Base-by-base conservation (phyloP, 1,140 invertebrate species). In the Triops cancriformis region DNA sequence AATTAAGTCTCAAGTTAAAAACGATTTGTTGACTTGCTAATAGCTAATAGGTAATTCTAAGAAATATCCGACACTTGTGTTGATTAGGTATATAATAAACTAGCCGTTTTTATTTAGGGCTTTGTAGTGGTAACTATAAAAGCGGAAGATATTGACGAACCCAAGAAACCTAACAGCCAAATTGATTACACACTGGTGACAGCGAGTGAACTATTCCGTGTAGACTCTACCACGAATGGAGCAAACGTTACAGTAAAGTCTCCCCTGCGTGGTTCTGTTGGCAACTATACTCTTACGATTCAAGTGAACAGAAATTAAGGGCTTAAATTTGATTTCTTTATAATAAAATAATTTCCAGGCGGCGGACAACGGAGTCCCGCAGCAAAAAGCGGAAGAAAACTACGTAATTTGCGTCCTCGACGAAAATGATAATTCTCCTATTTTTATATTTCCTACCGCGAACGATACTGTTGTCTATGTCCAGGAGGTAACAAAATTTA, bases 91-190 rank as follows among this genome's bases (percentile, higher is more conserved):
- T 18, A 42, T 43, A 28, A 7, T 18, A 31, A 23, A 43, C 14
- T n/a, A n/a, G n/a, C n/a, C n/a, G n/a, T n/a, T n/a, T n/a, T 11
- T 43, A 18, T 42, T 14, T 76, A 76, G 74, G 74, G 31, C n/a
- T 18, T 14, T 26, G 11, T n/a, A 76, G 74, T 76, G 74, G 23
- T 45, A 18, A 76, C 74, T 6, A 43, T 76, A 27, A 31, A 43
- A 31, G 74, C 74, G n/a, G 23, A 2, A 41, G 74, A 76, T 31
- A 76, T 27, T 41, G 74, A 76, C 74, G 74, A 76, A 42, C 74
- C 74, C 11, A 11, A 43, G 12, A 76, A 26, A 11, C 37, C 26
- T 11, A 76, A 26, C 11, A 76, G 74, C 37, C 26, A 23, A 45
- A 76, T 76, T 31, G 41, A 31, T 11, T 76, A 76, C 74, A 42